These are phyloP conservation scores for Brachionichthys hirsutus DNA, from an alignment of 2,113 vertebrate genomes.

Conservation along the genomic window DNA sequence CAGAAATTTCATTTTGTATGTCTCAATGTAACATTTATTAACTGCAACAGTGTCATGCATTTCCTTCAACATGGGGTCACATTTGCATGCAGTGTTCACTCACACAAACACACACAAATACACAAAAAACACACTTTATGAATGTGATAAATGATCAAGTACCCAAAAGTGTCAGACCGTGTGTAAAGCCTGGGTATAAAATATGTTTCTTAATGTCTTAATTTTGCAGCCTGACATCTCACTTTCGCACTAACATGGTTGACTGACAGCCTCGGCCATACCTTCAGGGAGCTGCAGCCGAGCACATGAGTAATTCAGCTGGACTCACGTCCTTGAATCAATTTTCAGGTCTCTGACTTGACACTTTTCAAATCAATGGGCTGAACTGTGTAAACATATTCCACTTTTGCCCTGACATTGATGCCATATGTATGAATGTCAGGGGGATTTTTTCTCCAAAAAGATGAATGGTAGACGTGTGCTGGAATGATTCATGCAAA, in stretches of 20 bases:
- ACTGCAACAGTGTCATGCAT: too few species aligned
- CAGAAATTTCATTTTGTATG: too few species aligned
- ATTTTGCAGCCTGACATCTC: constrained; percentile 32
- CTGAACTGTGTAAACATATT: not conserved
- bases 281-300: constrained; percentile 31
- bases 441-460: not conserved
- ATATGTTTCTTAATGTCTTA: constrained; percentile 25
- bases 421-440: constrained; percentile 1
- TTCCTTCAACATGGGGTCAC: not conserved
- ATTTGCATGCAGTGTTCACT: not conserved
- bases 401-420: not conserved
- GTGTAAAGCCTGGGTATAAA: constrained; percentile 8
- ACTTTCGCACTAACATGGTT: not conserved
- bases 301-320: constrained; percentile 29
- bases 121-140: not conserved
- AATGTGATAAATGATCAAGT: constrained; percentile 12
- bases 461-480: not conserved
- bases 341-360: constrained; percentile 30
- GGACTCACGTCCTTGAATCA: constrained; percentile 34
- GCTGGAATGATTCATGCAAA: too few species aligned
- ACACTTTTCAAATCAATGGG: constrained; percentile 36
- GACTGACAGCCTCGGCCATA: constrained; percentile 18
- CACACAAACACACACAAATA: not conserved
- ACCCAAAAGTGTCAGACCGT: constrained; percentile 2
- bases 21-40: too few species aligned